Evolutionary conservation across 2,888 invertebrate genomes (phyloP), one percentile per base, ranked within the genome.

Genomic region (Smittia aterrima): DNA sequence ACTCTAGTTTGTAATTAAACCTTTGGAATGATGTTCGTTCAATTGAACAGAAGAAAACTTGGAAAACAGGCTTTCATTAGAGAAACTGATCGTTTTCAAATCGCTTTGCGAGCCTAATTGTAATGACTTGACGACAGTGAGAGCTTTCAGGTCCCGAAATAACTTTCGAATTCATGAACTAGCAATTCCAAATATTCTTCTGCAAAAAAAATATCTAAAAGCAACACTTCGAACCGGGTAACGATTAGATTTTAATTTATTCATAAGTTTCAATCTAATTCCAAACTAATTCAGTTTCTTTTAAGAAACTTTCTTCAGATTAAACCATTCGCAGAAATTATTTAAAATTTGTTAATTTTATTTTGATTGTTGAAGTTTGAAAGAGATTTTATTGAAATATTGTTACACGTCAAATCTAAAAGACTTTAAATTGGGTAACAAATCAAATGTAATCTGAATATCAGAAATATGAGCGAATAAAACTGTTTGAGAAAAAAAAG

Each of bases 401-500:
- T 47, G 47, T 47, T 47, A 11, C 47, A 13, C 3, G 47, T 47
- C 11, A 47, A 47, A 3, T 16, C 3, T n/a, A 47, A 47, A 47
- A 47, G 47, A n/a, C 47, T 16, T 47, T n/a, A 47, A n/a, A n/a
- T 47, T 2, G n/a, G 1, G 32, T 27, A 13, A 64, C 32, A 64
- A 70, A 70, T 53, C 25, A 70, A 53, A 67, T 70, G 70, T 70
- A 70, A 70, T 70, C 70, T 70, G 70, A 70, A 16, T n/a, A 64
- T 64, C 24, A 64, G 27, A 25, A 22, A 62, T 20, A 64, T 24
- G 25, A 24, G 24, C 22, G 4, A 64, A 64, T 64, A 64, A 64
- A 64, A 13, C 9, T 25, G 24, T 27, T 13, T 64, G 1, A 6
- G 24, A 24, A 7, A 25, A 64, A 18, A 58, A 58, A 58, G 22